phyloP scores from a whole-genome alignment of 2,113 vertebrate genomes.

The Chroicocephalus ridibundus region DNA sequence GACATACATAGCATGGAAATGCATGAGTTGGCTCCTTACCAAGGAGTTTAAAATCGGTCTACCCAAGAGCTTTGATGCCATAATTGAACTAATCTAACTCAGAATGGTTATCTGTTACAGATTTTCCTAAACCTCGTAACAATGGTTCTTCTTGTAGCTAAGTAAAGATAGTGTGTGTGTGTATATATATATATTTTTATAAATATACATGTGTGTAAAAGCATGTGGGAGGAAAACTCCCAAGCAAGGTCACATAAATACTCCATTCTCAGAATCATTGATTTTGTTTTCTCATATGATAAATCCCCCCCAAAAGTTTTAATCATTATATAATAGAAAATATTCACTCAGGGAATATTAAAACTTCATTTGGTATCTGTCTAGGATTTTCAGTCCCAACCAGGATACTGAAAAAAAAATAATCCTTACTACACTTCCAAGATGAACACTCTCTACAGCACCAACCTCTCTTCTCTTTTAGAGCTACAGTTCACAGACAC shows the following conservation, averaged over 20 bases:
- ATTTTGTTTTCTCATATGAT: background rate
- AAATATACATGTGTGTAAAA: background rate
- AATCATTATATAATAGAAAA: background rate
- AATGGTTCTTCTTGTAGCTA: background rate
- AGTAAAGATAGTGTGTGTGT: background rate
- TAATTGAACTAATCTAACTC: background rate
- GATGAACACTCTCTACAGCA: background rate
- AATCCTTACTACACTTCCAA: background rate
- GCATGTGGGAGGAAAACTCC: background rate
- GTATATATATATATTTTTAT: background rate
- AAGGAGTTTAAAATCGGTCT: background rate
- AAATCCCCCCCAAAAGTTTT: accelerated
- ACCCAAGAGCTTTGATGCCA: background rate
- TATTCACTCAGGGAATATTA: background rate
- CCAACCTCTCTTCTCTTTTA: background rate
- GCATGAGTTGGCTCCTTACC: background rate
- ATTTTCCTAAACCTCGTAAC: background rate
- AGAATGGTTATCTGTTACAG: background rate
- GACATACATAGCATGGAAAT: background rate
- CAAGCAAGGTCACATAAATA: background rate
- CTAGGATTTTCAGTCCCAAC: background rate
- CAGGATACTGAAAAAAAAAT: background rate
- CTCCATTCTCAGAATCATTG: background rate
- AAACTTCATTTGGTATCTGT: background rate
- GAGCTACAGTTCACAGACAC: background rate